Evolutionary conservation across 1,140 invertebrate genomes (phyloP).

Genomic region (Zaprionus tsacasi): DNA sequence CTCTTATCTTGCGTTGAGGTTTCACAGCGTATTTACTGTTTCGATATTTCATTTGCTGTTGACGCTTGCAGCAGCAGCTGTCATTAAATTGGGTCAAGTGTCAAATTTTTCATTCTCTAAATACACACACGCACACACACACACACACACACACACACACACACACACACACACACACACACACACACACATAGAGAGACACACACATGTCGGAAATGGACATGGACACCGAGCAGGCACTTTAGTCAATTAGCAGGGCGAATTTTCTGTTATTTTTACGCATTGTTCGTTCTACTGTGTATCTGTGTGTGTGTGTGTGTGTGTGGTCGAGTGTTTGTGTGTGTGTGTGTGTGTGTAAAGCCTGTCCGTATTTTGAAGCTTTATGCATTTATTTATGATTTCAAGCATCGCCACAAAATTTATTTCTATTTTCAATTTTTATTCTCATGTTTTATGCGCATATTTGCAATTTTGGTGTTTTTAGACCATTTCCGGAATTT

Average conservation of each 20-base stretch:
- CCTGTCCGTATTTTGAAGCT: conserved; percentile 35
- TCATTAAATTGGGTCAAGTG: conserved; percentile 66
- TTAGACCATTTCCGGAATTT: conserved; percentile 43
- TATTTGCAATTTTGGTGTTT: conserved; percentile 39
- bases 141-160: background rate
- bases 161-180: background rate
- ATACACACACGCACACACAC: conserved; percentile 14
- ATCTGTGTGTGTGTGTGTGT: conserved; percentile 1
- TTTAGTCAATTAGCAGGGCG: conserved; percentile 77
- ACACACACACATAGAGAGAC: background rate
- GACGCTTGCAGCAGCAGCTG: conserved; percentile 47
- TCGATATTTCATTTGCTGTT: conserved; percentile 39
- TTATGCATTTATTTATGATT: conserved; percentile 55
- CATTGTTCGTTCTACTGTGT: conserved; percentile 22
- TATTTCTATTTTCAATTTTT: conserved; percentile 27
- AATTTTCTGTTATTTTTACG: conserved; percentile 58
- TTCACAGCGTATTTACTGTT: conserved; percentile 25
- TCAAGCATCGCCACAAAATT: conserved; percentile 46
- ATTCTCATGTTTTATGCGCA: conserved; percentile 25
- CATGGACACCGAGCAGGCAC: conserved; percentile 51
- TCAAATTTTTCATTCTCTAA: conserved; percentile 50
- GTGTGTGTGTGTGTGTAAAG: conserved; percentile 15
- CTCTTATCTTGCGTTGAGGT: background rate
- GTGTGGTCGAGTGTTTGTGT: conserved; percentile 11
- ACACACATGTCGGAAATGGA: conserved; percentile 13